Base-by-base conservation (phyloP, 2,113 vertebrate genomes). In the Myodes glareolus region DNA sequence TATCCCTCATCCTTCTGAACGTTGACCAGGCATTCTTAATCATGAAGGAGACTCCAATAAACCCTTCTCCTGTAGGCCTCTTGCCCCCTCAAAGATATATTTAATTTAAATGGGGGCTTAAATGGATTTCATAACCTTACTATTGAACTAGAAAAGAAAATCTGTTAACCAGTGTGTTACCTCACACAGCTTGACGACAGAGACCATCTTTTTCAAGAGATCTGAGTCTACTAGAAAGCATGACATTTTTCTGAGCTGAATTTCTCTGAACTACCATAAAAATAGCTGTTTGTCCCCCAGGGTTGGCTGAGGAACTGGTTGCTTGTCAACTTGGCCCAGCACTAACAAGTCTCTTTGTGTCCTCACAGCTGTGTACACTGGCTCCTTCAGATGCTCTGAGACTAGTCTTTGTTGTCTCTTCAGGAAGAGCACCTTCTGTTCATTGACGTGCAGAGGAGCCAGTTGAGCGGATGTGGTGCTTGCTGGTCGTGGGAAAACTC, bases 311-410 rank as follows among this genome's bases (percentile, higher is more conserved):
- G 12, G 88, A 33, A 21, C 8, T 73, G 8, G 31, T 45, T 77
- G n/a, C 75, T 89, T 39, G 61, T 92, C 23, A 76, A 39, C 33
- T 47, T 6, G 36, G 85, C 65, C 77, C 36, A 47, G 81, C 94
- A 31, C 63, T 39, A 31, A 45, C 67, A 77, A 82, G 80, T 17
- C 67, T 50, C 76, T 96, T 65, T 96, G 80, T 97, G 75, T 17
- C 7, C 4, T 23, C 47, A 55, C 89, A 96, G 91, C 89, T 68
- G 76, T 55, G 52, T 12, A 1, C 63, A 63, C 85, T 88, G 5
- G 19, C 68, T 91, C 75, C 68, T 50, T 47, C 76, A 63, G 76
- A 45, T 7, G 16, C 45, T 91, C 76, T 88, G 87, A 95, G 77
- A 45, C 52, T 3, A 10, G 31, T 23, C 95, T 96, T 88, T 96